Base-by-base conservation (phyloP, 2,113 vertebrate genomes). In the Silurus meridionalis region DNA sequence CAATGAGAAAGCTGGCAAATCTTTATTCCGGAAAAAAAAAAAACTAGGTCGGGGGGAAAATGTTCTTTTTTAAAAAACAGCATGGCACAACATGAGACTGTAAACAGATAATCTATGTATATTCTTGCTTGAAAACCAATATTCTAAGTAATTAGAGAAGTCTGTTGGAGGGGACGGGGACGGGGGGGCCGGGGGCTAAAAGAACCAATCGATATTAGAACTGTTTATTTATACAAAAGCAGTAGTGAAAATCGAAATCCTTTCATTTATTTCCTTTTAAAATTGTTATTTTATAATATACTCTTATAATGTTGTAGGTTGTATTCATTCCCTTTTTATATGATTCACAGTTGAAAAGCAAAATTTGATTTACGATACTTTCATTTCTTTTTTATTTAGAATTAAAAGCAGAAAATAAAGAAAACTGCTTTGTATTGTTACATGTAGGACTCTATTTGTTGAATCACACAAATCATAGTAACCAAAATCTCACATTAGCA, bases 51-150 rank as follows among this genome's bases (percentile, higher is more conserved):
- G 78, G 28, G 10, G 9, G 37, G 58, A 61, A 37, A 37, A 37
- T 37, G 37, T 37, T 37, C 37, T 37, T 37, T 37, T 2, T 37
- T 37, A 75, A 69, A 69, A 61, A n/a, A 61, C n/a, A 82, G 14
- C 23, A 60, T 52, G 23, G 77, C 80, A 61, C 71, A 69, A 64
- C 37, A 67, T 23, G 23, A 71, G 55, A 15, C 63, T 48, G 58
- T 63, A 78, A 83, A 83, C 83, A 80, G 60, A 82, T 61, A 69
- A 69, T 57, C 67, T 19, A 57, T 82, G 55, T 58, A 60, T 60
- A 71, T 64, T 88, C 71, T 46, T 74, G 2, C 19, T 55, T 82
- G 72, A 88, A 66, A 60, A 71, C 9, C 37, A 60, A 71, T 25
- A 77, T 78, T 67, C 15, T 23, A 78, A 72, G 64, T 55, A 50